Evolutionary conservation across 2,888 invertebrate genomes (phyloP).

Genomic region (Desoria tigrina): DNA sequence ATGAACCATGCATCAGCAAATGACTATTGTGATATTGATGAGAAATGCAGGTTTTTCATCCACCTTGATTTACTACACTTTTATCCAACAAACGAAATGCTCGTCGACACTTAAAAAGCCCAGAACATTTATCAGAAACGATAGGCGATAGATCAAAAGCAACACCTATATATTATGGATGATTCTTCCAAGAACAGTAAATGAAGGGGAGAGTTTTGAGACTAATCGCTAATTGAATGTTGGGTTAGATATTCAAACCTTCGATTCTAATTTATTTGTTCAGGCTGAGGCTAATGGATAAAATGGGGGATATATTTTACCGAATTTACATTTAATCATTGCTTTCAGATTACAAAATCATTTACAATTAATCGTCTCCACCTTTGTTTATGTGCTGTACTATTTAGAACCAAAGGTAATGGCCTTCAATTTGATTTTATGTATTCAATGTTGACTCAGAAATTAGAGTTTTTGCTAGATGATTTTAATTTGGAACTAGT

Average conservation of each 20-base stretch:
- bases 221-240: too few species aligned
- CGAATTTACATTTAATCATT: too few species aligned
- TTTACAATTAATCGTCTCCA: not conserved
- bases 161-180: too few species aligned
- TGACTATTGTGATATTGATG: not conserved
- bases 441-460: not conserved
- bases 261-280: not conserved
- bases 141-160: too few species aligned
- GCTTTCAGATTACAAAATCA: not conserved
- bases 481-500: not conserved
- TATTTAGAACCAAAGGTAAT: not conserved
- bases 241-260: too few species aligned
- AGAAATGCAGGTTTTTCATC: not conserved
- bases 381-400: not conserved
- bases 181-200: too few species aligned
- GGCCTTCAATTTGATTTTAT: not conserved
- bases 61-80: not conserved
- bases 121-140: too few species aligned
- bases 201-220: too few species aligned
- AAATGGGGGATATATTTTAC: too few species aligned
- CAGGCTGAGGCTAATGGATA: too few species aligned
- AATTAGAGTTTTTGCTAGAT: too few species aligned
- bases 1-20: conserved; percentile 11
- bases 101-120: too few species aligned
- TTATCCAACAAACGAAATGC: not conserved